Percentiles rank a stretch among this genome's conserved stretches.
Conservation (phyloP, 2,888 invertebrate genomes). For the Ptilodon capucinus region DNA sequence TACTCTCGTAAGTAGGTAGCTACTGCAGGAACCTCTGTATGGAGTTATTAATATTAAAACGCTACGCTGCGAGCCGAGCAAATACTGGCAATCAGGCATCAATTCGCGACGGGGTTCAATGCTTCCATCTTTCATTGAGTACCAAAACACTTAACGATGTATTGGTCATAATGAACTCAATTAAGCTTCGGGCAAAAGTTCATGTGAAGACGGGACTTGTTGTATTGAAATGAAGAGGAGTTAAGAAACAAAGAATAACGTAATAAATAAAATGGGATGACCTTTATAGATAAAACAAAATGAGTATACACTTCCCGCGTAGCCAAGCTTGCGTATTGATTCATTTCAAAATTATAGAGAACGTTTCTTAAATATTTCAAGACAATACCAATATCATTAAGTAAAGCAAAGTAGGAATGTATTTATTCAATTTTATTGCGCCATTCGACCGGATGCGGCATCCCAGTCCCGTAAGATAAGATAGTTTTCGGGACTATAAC, state of each 20-base stretch:
- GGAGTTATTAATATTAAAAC: conserved; percentile 77
- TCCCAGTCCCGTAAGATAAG: conserved; percentile 47
- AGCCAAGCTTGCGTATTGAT: too few relatives aligned
- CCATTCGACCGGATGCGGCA: conserved; percentile 29
- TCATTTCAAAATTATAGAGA: too few relatives aligned
- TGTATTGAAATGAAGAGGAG: conserved; percentile 12
- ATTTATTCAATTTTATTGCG: conserved; percentile 33
- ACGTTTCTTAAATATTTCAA: neutral
- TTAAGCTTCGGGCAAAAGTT: conserved; percentile 12
- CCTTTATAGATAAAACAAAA: too few relatives aligned
- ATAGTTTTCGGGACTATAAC: conserved; percentile 51
- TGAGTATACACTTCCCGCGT: too few relatives aligned
- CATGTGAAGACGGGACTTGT: conserved; percentile 5
- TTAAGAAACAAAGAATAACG: conserved; percentile 8
- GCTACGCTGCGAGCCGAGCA: conserved; percentile 46
- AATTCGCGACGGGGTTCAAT: conserved; percentile 46
- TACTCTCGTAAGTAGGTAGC: conserved; percentile 47
- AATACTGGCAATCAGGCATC: conserved; percentile 57
- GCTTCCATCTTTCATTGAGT: conserved; percentile 35
- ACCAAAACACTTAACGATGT: conserved; percentile 9
- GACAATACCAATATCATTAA: neutral
- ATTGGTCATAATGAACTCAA: conserved; percentile 3
- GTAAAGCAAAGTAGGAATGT: conserved; percentile 2
- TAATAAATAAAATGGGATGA: neutral
- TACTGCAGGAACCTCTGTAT: conserved; percentile 63